Percentiles rank a stretch among this genome's conserved stretches.
Evolutionary conservation across 1,140 invertebrate species (phyloP).

Genomic region (Cotesia typhae): DNA sequence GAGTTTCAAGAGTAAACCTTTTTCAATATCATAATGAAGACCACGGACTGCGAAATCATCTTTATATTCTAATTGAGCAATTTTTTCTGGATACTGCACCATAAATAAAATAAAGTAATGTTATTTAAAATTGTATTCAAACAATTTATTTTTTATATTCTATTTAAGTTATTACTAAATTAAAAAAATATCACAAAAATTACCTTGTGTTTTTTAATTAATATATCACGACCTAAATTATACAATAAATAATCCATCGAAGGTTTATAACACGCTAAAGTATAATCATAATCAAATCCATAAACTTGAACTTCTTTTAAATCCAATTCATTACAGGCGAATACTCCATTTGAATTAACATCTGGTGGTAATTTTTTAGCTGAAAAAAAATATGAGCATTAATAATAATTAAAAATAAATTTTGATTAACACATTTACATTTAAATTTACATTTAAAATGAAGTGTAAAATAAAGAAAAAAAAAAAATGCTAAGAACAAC

Average conservation of each 20-base stretch:
- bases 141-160: neutral
- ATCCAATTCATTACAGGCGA: slow-evolving; percentile 97
- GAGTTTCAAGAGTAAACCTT: slow-evolving; percentile 93
- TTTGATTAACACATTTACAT: neutral
- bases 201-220: slow-evolving; percentile 91
- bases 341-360: slow-evolving; percentile 86
- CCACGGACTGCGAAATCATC: slow-evolving; percentile 92
- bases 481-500: neutral
- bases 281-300: slow-evolving; percentile 99
- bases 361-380: slow-evolving; percentile 88
- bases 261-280: slow-evolving; percentile 93
- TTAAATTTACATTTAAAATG: no score
- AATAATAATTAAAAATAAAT: neutral
- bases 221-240: slow-evolving; percentile 85
- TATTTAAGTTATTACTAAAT: no score
- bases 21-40: slow-evolving; percentile 95
- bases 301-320: slow-evolving; percentile 92
- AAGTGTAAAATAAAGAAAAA: slow-evolving; percentile 1
- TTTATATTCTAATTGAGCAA: slow-evolving; percentile 83
- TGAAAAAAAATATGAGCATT: slow-evolving; percentile 51
- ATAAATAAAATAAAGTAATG: slow-evolving; percentile 41
- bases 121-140: slow-evolving; percentile 9
- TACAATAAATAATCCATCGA: slow-evolving; percentile 92
- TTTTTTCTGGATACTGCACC: slow-evolving; percentile 89
- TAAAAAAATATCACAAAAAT: slow-evolving; percentile 23